A percentile compares a stretch with the other conserved stretches of the same genome.
Conservation (phyloP, 2,797 vertebrate genomes). For the Phoxinus dragarum region DNA sequence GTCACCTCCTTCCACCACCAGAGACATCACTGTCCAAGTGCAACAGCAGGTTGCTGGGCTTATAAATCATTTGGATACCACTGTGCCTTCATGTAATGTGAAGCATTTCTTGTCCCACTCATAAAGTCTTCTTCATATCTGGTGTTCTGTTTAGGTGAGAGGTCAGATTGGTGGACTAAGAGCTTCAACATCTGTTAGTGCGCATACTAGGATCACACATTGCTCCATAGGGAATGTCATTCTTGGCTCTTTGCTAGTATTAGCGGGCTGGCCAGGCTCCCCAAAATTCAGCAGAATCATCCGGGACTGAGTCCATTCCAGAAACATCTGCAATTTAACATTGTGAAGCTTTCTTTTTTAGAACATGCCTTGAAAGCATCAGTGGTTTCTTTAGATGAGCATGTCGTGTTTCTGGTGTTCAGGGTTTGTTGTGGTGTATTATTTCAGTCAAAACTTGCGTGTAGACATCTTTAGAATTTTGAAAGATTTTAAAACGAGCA, state of each 20-base stretch:
- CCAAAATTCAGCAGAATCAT: conserved; percentile 38
- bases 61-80: conserved; percentile 11
- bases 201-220: background rate
- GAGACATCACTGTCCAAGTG: background rate
- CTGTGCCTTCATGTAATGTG: background rate
- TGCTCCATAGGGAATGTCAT: conserved; percentile 45
- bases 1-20: background rate
- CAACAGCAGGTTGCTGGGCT: background rate
- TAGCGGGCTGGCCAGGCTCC: conserved; percentile 44
- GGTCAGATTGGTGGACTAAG: conserved; percentile 62
- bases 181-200: conserved; percentile 53
- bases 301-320: conserved; percentile 62
- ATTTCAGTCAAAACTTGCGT: background rate
- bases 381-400: conserved; percentile 17
- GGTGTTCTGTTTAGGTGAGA: conserved; percentile 59
- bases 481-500: too few species aligned
- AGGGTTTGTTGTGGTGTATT: background rate
- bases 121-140: background rate
- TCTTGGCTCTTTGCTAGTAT: conserved; percentile 45
- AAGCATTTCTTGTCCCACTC: conserved; percentile 6
- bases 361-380: conserved; percentile 20
- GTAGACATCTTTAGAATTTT: background rate
- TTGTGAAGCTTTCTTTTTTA: background rate
- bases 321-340: conserved; percentile 63
- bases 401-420: background rate